Evolutionary conservation across 2,888 invertebrate species (phyloP), one percentile per base, ranked within the genome.

Genomic region (Myopa tessellatipennis): DNA sequence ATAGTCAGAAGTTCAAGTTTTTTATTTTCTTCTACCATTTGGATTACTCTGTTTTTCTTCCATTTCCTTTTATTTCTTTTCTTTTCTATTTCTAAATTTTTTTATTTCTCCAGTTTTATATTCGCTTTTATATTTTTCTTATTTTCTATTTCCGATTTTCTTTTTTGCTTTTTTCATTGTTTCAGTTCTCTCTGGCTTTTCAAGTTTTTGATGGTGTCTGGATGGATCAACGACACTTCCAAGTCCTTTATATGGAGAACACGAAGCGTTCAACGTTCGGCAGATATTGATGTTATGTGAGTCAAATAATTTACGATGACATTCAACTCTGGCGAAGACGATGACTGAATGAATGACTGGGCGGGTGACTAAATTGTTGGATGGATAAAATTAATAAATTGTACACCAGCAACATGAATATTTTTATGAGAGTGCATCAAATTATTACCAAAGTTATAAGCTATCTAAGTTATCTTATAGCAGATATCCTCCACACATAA

Each of bases 241-340:
- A 10, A 26, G 61, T 61, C 18, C 10, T 18, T 26, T n/a, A 3
- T 61, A 26, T 18, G 61, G 34, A 14, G 18, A 4, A 61, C 2
- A 61, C 61, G 34, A 61, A 61, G 26, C 61, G 12, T 61, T 10
- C 45, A 45, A 26, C 26, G 26, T 26, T 26, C 26, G 45, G 45
- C 6, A 10, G 61, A 61, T 10, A 26, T 14, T n/a, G 61, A 61
- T 58, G 3, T 18, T 16, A 5, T 58, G 58, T n/a, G 18, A 12
- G 6, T 58, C 61, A 61, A 61, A 61, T n/a, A n/a, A 61, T 61
- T 61, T 61, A 26, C 10, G 26, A 61, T 4, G 61, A 61, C 61
- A 58, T 58, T 58, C 18, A 18, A 58, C 16, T 58, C 58, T 18
- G 18, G n/a, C 12, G 16, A 26, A 12, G 34, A 61, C 5, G 34